Conservation (phyloP, 2,888 invertebrate species). For the Hirtodrosophila cameraria region DNA sequence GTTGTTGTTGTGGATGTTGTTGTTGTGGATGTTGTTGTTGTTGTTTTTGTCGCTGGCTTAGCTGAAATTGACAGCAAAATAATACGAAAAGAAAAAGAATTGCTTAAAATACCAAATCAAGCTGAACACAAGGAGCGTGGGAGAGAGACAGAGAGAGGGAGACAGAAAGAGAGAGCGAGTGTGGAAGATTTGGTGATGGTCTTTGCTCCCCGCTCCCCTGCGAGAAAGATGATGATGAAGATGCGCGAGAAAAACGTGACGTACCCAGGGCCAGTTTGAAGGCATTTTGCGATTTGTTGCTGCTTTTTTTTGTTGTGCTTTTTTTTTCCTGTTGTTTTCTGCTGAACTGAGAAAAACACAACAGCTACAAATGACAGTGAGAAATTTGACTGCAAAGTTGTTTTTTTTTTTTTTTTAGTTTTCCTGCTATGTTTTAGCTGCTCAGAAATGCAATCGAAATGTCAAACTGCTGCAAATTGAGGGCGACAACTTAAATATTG, state of each 20-base stretch:
- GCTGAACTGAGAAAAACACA: constrained; percentile 2
- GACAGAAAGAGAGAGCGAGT: neutral
- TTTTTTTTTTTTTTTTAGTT: constrained; percentile 1
- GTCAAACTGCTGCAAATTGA: constrained; percentile 48
- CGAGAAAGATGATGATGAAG: constrained; percentile 61
- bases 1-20: constrained; percentile 2
- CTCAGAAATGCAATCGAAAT: constrained; percentile 46
- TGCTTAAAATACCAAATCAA: constrained; percentile 15
- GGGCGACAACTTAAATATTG: constrained; percentile 59
- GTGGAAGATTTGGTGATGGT: constrained; percentile 18
- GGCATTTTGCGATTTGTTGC: constrained; percentile 48
- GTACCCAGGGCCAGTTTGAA: constrained; percentile 48
- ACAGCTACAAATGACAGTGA: constrained; percentile 57
- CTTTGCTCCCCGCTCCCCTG: neutral
- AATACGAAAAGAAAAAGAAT: constrained; percentile 41
- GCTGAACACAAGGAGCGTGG: neutral
- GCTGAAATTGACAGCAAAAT: constrained; percentile 57
- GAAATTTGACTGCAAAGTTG: constrained; percentile 54
- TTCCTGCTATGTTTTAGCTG: constrained; percentile 7
- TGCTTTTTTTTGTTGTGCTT: neutral
- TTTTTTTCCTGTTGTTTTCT: constrained; percentile 14
- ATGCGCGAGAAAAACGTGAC: constrained; percentile 70
- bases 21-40: constrained; percentile 16
- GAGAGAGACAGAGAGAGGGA: neutral
- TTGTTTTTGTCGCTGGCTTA: constrained; percentile 27